Evolutionary conservation across 2,888 invertebrate genomes (phyloP), one percentile per base, ranked within the genome.

Genomic region (Melanostoma scalare): DNA sequence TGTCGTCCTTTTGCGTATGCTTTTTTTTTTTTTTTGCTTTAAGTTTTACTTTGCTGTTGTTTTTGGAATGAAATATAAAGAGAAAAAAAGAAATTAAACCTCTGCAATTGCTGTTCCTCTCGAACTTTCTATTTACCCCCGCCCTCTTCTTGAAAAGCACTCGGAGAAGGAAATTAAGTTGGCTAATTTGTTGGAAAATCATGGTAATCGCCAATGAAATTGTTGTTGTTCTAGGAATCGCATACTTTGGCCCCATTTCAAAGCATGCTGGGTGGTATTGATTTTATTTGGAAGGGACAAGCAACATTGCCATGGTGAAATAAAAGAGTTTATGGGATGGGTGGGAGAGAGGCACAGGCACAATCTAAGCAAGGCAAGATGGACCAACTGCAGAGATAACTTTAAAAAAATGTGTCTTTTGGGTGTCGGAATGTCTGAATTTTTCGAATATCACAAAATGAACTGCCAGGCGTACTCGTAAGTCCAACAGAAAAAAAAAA

Each of bases 151-250:
- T 50, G 42, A 50, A 63, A 48, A 50, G 50, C 48, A 63, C 50
- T 46, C 30, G 67, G 72, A 73, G 76, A 81, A 84, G 84, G 84
- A 84, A 84, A 84, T 84, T 84, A 84, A 84, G 79, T 84, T 84
- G 84, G 74, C 79, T 84, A 84, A 84, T 84, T 84, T 84, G 84
- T 84, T 84, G 84, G 84, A 84, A 84, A 84, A 84, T 84, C 84
- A 84, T 84, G 84, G 84, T 84, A 84, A 84, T 84, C 84, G 84
- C 55, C 65, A 71, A 69, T 42, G 71, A 67, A 74, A 65, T 79
- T 84, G 84, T 79, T 79, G 74, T 79, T 79, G 48, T 38, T 38
- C 3, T n/a, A 38, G 44, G 36, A n/a, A 38, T 50, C 10, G 48
- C 20, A 9, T 30, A 50, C 30, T 6, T 2, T 53, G 36, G 40